Percentiles rank a stretch among this genome's conserved stretches.
phyloP scores from a whole-genome alignment of 2,113 vertebrate genomes.

The Xiphophorus hellerii region DNA sequence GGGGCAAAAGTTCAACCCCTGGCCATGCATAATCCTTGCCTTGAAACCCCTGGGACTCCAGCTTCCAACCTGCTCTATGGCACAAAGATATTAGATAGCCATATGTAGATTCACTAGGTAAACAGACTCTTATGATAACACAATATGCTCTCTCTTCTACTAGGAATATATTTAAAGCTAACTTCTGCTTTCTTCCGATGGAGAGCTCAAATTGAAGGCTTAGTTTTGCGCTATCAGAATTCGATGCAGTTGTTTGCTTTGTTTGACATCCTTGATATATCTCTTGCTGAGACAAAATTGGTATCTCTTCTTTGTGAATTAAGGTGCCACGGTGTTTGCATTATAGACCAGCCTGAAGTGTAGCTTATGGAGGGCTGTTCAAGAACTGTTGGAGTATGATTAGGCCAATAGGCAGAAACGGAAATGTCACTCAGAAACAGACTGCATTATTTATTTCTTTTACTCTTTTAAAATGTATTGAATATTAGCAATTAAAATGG shows the following conservation, averaged over 20 bases:
- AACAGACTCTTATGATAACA: slow-evolving; percentile 78
- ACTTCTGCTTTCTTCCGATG: slow-evolving; percentile 68
- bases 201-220: slow-evolving; percentile 76
- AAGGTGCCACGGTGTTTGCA: slow-evolving; percentile 69
- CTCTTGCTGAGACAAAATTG: slow-evolving; percentile 75
- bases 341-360: slow-evolving; percentile 45
- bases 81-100: slow-evolving; percentile 83
- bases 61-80: slow-evolving; percentile 74
- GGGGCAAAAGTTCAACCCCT: slow-evolving; percentile 83
- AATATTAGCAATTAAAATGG: too few relatives aligned
- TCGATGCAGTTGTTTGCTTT: slow-evolving; percentile 78
- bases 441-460: too few relatives aligned
- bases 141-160: slow-evolving; percentile 67
- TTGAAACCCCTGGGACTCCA: slow-evolving; percentile 72
- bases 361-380: slow-evolving; percentile 26
- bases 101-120: slow-evolving; percentile 83
- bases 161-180: slow-evolving; percentile 74
- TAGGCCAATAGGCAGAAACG: slow-evolving; percentile 36
- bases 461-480: too few relatives aligned
- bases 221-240: slow-evolving; percentile 71
- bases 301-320: slow-evolving; percentile 75
- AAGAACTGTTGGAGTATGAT: slow-evolving; percentile 34
- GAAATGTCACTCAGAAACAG: neutral
- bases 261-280: slow-evolving; percentile 78
- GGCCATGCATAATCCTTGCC: slow-evolving; percentile 80